Base-by-base conservation (phyloP, 1,140 invertebrate genomes). In the Augochlora pura region DNA sequence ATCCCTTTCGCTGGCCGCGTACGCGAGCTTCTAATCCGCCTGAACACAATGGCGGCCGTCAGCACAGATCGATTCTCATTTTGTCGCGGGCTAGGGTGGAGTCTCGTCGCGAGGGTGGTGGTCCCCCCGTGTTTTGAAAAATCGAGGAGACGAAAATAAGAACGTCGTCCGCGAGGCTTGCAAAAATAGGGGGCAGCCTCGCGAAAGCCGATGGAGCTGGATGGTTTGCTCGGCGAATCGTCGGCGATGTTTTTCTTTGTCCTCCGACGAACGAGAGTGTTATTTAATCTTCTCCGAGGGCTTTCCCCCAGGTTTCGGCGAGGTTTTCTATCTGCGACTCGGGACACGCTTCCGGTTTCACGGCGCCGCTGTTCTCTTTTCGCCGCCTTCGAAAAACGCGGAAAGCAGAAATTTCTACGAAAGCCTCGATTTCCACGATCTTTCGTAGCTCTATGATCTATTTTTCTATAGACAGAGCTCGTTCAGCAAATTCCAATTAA, bases 91-190 rank as follows among this genome's bases (percentile, higher is more conserved):
- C 38, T 62, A 60, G 65, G 39, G 49, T 6, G 73, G 66, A 46
- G 42, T 3, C n/a, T 0, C 10, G 42, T 12, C 10, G 2, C 42
- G 0, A 2, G 42, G 42, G 14, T 8, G 10, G 39, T 10, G 42
- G 12, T 12, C 12, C 60, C 39, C 12, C 27, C 25, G 64, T 18
- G 23, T 67, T 67, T 59, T 25, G 52, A 82, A 69, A 14, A 52
- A 69, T 62, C 49, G 57, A 67, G 25, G 63, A 59, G 66, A 69
- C 64, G n/a, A 78, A 77, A 71, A 70, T 80, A 75, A 82, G 80
- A 90, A 57, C 89, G 39, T 18, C 23, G 18, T 14, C 27, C 0
- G 1, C 1, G n/a, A 16, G 16, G 25, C 14, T 23, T 14, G 23
- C 5, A 9, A 16, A 23, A 6, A 12, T 14, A 21, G 21, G 39